Conservation (phyloP, 2,113 vertebrate genomes). For the Castor canadensis region DNA sequence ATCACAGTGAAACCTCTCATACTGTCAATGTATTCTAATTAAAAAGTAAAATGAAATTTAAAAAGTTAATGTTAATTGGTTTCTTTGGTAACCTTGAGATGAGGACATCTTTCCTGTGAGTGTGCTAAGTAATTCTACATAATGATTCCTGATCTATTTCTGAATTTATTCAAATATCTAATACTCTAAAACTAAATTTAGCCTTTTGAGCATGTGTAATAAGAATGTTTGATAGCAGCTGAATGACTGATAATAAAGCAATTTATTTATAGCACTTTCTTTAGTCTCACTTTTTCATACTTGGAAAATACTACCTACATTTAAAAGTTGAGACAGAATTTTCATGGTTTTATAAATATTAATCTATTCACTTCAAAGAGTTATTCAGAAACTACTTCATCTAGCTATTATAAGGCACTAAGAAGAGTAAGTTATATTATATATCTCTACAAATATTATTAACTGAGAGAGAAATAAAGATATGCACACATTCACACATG, state of each 20-base stretch:
- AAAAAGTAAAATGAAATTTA: too few species aligned
- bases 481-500: neutral
- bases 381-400: neutral
- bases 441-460: conserved; percentile 19
- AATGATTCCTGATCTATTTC: neutral
- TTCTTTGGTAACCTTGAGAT: conserved; percentile 17
- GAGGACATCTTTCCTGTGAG: neutral
- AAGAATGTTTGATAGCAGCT: conserved; percentile 15
- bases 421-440: neutral
- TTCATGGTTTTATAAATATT: conserved; percentile 24
- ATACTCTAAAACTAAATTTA: neutral
- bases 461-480: conserved; percentile 3
- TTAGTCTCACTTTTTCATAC: neutral
- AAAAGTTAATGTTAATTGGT: conserved; percentile 17
- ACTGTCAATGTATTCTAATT: too few species aligned
- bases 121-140: conserved; percentile 7
- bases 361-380: neutral
- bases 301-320: conserved; percentile 12
- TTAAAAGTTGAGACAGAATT: conserved; percentile 23
- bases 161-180: neutral
- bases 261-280: neutral
- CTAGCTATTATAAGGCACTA: neutral
- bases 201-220: neutral
- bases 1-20: too few species aligned
- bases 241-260: conserved; percentile 47